Base-by-base conservation (phyloP, 2,113 vertebrate species). In the Mastomys natalensis region DNA sequence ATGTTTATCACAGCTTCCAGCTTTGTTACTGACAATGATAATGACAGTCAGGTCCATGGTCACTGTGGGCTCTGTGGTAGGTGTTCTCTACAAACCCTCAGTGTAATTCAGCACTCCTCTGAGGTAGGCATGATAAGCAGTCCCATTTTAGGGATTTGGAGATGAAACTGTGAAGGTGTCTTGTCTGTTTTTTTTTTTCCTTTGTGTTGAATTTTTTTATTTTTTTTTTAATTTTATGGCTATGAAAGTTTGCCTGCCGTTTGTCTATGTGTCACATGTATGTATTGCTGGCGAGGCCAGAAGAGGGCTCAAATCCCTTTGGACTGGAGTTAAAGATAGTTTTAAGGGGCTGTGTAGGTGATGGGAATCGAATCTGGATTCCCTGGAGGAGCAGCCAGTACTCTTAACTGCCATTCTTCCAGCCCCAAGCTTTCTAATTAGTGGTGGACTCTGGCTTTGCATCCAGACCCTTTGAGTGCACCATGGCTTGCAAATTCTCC, bases 1-100 rank as follows among this genome's bases (percentile, higher is more conserved):
- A 81, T 92, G 92, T 93, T 95, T 94, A 91, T 93, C 90, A 43
- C n/a, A n/a, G 82, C 73, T 74, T 73, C 51, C 29, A 76, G 48
- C 85, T 98, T 93, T 86, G 80, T 88, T 94, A 87, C 70, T 62
- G 93, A 68, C 26, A 51, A 73, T 37, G 86, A 78, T 91, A 97
- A 87, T 11, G 74, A 68, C 76, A 76, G 62, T 87, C 7, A 85
- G 64, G 68, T 96, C 87, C 87, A 48, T 70, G 94, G 51, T 48
- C 93, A 85, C 90, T 68, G 48, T 77, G 68, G 87, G n/a, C 86
- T 70, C 60, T 31, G 82, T 51, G 76, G 31, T 68, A 55, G 51
- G 68, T 94, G 74, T 34, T 95, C 62, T 76, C 53, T 92, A 66
- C 62, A 95, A 90, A 60, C 66, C 66, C 43, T 81, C 62, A 78